phyloP scores from a whole-genome alignment of 1,140 invertebrate species.

The Nautilus pompilius region DNA sequence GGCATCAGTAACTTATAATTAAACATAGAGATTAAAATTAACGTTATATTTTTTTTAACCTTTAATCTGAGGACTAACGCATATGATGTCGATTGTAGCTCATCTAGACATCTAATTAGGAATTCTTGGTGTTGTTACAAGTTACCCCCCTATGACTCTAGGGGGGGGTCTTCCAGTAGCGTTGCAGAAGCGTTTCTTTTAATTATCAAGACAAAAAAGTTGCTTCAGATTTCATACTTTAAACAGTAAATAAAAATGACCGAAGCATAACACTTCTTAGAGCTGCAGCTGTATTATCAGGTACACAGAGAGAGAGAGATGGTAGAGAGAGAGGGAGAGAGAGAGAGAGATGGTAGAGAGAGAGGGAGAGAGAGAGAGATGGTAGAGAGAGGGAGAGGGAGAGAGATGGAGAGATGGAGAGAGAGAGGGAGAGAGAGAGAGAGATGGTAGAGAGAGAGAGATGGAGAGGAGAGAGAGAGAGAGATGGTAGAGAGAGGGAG shows the following conservation, averaged over 20 bases:
- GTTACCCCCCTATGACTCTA: no score
- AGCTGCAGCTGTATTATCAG: neutral
- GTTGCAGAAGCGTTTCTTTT: neutral
- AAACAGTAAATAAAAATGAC: neutral
- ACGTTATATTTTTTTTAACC: no score
- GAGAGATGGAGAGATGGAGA: neutral
- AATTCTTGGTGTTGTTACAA: no score
- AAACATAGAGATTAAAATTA: no score
- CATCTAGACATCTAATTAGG: no score
- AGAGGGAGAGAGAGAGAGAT: neutral
- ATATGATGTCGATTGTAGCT: no score
- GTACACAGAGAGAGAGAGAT: neutral
- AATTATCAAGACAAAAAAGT: neutral
- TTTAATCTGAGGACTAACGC: no score
- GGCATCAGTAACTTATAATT: no score
- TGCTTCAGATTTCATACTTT: neutral
- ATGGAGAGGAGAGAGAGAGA: neutral
- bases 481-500: neutral
- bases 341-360: neutral
- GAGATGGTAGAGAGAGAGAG: neutral
- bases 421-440: no score
- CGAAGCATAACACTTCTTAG: neutral
- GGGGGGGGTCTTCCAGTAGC: no score
- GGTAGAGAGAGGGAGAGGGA: neutral
- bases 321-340: neutral